Evolutionary conservation across 23 tunicate genomes (phyloP).

Genomic region (Halocynthia aurantium): DNA sequence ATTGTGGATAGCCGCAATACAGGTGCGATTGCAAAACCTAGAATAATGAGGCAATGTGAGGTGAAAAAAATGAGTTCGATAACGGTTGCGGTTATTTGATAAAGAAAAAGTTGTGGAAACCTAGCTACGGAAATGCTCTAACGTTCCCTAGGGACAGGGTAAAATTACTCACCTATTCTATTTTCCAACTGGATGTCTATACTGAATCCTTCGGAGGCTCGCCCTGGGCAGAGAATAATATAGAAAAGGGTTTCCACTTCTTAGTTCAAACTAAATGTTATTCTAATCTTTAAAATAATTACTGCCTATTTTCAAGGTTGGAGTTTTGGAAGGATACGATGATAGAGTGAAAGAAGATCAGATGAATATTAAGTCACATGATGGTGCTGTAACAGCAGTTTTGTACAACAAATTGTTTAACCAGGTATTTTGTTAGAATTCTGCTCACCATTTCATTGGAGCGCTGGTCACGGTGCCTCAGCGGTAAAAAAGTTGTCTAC

Average conservation of each 20-base stretch:
- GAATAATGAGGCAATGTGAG: background rate
- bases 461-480: too few species aligned
- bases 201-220: too few species aligned
- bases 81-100: too few species aligned
- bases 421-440: constrained; percentile 34
- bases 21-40: constrained; percentile 21
- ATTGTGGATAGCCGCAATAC: constrained; percentile 55
- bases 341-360: constrained; percentile 33
- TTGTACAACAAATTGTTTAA: constrained; percentile 81
- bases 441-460: background rate
- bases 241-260: background rate
- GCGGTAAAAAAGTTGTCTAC: too few species aligned
- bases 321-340: constrained; percentile 62
- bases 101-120: too few species aligned
- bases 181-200: too few species aligned
- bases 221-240: too few species aligned
- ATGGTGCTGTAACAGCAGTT: constrained; percentile 65
- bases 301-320: constrained; percentile 21
- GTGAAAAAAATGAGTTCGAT: too few species aligned
- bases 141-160: too few species aligned
- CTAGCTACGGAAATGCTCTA: too few species aligned
- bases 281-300: background rate
- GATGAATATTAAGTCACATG: constrained; percentile 48
- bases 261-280: background rate
- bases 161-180: too few species aligned